phyloP scores from a whole-genome alignment of 2,113 vertebrate species.

The Scomber scombrus region DNA sequence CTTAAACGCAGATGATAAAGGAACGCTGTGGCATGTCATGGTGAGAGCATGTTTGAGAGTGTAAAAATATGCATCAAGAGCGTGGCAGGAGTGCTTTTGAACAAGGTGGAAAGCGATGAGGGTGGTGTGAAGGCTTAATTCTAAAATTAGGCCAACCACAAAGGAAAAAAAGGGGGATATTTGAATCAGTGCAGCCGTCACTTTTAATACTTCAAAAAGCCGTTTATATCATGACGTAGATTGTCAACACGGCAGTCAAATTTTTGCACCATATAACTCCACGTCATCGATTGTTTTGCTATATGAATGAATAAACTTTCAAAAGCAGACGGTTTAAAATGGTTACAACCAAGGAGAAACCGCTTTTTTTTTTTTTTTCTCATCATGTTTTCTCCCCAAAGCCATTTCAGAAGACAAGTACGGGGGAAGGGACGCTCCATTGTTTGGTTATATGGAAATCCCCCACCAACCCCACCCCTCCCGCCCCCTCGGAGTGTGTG shows the following conservation, averaged over 20 bases:
- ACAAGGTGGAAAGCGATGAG: constrained; percentile 76
- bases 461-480: constrained; percentile 49
- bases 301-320: constrained; percentile 17
- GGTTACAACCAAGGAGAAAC: constrained; percentile 29
- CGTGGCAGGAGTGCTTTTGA: constrained; percentile 65
- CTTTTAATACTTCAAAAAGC: constrained; percentile 45
- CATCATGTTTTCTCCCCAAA: constrained; percentile 41
- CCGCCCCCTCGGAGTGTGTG: constrained; percentile 47
- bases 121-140: constrained; percentile 74
- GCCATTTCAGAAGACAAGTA: constrained; percentile 72
- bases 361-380: constrained; percentile 1
- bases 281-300: not conserved
- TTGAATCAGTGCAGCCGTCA: constrained; percentile 28
- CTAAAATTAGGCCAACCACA: constrained; percentile 77
- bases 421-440: constrained; percentile 73
- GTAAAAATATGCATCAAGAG: constrained; percentile 71
- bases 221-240: not conserved
- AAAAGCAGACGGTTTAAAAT: constrained; percentile 12
- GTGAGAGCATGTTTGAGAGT: constrained; percentile 65
- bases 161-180: constrained; percentile 33
- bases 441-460: constrained; percentile 81
- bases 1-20: constrained; percentile 81
- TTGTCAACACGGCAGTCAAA: not conserved
- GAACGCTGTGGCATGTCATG: constrained; percentile 51
- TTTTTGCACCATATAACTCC: not conserved